These are phyloP conservation scores for Theristicus caerulescens DNA, from an alignment of 2,113 vertebrate species.

Conservation along the genomic window DNA sequence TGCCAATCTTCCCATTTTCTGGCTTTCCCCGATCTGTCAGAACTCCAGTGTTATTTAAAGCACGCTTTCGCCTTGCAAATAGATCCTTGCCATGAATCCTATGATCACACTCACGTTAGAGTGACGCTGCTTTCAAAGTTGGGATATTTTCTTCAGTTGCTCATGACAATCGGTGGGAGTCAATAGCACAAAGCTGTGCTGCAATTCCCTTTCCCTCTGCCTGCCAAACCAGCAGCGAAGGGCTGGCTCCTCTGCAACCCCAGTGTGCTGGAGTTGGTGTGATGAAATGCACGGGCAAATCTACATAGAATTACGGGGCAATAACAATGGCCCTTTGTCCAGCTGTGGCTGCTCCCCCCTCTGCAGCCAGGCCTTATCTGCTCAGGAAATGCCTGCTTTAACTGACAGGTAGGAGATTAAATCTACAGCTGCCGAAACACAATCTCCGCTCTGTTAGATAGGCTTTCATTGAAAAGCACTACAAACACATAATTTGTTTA, in stretches of 20 bases:
- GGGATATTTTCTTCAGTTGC: neutral
- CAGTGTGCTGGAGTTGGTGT: constrained; percentile 51
- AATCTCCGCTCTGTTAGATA: constrained; percentile 81
- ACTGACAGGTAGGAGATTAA: constrained; percentile 89
- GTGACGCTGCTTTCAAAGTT: neutral
- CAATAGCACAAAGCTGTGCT: constrained; percentile 18
- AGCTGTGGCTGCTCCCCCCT: constrained; percentile 72
- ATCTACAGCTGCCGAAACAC: constrained; percentile 84
- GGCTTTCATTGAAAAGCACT: constrained; percentile 78
- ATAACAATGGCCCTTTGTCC: constrained; percentile 90
- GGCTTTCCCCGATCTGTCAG: neutral
- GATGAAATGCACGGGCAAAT: constrained; percentile 48
- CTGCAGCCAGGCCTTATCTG: constrained; percentile 81
- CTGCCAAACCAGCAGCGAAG: neutral
- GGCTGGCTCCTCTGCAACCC: constrained; percentile 42
- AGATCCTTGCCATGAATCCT: neutral
- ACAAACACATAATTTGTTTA: constrained; percentile 85
- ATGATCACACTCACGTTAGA: neutral
- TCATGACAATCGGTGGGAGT: neutral
- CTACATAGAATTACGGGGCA: constrained; percentile 70
- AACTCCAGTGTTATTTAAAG: neutral
- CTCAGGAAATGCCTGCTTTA: constrained; percentile 86
- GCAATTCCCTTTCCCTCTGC: constrained; percentile 24
- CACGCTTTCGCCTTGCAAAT: neutral
- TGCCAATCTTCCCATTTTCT: neutral